These are phyloP conservation scores for Drosophila kanapiae DNA, from an alignment of 1,140 invertebrate genomes.

Conservation along the genomic window DNA sequence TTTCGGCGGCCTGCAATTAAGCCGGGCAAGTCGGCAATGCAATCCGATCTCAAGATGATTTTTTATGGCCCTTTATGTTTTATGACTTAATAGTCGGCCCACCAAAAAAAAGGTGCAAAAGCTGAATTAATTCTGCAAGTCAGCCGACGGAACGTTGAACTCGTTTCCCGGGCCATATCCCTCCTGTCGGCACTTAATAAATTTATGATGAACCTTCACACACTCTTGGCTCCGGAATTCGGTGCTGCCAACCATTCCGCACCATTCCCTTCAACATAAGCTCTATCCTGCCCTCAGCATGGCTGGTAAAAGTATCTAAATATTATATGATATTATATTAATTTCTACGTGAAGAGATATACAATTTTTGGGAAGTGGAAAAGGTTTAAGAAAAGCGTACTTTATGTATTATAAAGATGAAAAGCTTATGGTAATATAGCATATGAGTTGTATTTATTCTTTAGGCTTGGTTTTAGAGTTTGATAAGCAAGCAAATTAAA, in stretches of 20 bases:
- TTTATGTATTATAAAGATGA: too few species aligned
- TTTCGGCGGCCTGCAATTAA: conserved; percentile 34
- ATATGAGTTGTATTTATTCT: too few species aligned
- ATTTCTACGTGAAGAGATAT: background rate
- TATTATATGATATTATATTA: background rate
- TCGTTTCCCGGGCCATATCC: conserved; percentile 46
- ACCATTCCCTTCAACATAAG: conserved; percentile 6
- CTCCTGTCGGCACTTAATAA: conserved; percentile 72
- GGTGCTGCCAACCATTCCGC: conserved; percentile 6
- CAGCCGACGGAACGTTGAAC: conserved; percentile 37
- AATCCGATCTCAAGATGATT: conserved; percentile 53
- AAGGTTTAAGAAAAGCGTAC: too few species aligned
- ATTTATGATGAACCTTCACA: conserved; percentile 78
- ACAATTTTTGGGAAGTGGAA: background rate
- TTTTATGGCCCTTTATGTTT: conserved; percentile 48
- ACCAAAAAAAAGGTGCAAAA: conserved; percentile 9
- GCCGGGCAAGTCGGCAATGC: conserved; percentile 9
- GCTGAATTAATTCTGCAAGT: conserved; percentile 32
- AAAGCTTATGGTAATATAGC: too few species aligned
- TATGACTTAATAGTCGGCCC: conserved; percentile 45
- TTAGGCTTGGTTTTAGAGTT: too few species aligned
- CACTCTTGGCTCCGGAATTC: conserved; percentile 36
- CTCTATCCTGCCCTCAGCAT: background rate
- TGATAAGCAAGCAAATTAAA: too few species aligned
- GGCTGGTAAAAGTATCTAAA: background rate